Conservation (phyloP, 2,797 vertebrate species). For the Cyclopterus lumpus region DNA sequence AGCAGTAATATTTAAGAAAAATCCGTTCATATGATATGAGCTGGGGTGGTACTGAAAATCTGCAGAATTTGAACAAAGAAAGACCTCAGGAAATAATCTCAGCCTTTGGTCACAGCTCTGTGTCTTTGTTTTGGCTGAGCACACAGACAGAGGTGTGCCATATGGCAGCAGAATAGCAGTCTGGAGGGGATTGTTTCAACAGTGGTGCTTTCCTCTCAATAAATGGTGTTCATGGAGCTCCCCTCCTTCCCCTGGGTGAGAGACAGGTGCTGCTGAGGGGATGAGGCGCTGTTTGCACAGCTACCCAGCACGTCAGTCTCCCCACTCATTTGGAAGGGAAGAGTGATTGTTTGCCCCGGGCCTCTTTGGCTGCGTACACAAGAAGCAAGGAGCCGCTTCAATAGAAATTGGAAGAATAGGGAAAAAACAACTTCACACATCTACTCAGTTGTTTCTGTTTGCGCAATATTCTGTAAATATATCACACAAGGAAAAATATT, state of each 20-base stretch:
- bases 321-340: slow-evolving; percentile 46
- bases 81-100: slow-evolving; percentile 15
- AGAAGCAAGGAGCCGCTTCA: slow-evolving; percentile 9
- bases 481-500: slow-evolving; percentile 1
- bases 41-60: slow-evolving; percentile 1
- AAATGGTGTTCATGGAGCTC: slow-evolving; percentile 60
- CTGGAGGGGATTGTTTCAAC: slow-evolving; percentile 73
- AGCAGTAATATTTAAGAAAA: background rate
- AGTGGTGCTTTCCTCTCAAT: slow-evolving; percentile 59
- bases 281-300: slow-evolving; percentile 69
- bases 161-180: slow-evolving; percentile 76
- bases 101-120: slow-evolving; percentile 33
- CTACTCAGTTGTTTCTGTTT: background rate
- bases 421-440: background rate
- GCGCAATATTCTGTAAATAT: background rate
- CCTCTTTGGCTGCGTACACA: slow-evolving; percentile 35
- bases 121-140: slow-evolving; percentile 56
- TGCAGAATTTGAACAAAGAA: slow-evolving; percentile 4
- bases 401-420: background rate
- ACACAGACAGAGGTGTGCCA: slow-evolving; percentile 72
- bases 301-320: slow-evolving; percentile 54
- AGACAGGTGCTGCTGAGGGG: slow-evolving; percentile 65
- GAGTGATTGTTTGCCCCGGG: slow-evolving; percentile 59
- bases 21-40: background rate
- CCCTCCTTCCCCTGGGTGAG: slow-evolving; percentile 50